A percentile compares a stretch with the other conserved stretches of the same genome.
phyloP scores from a whole-genome alignment of 2,888 invertebrate species.

The Masnerella sp. region DNA sequence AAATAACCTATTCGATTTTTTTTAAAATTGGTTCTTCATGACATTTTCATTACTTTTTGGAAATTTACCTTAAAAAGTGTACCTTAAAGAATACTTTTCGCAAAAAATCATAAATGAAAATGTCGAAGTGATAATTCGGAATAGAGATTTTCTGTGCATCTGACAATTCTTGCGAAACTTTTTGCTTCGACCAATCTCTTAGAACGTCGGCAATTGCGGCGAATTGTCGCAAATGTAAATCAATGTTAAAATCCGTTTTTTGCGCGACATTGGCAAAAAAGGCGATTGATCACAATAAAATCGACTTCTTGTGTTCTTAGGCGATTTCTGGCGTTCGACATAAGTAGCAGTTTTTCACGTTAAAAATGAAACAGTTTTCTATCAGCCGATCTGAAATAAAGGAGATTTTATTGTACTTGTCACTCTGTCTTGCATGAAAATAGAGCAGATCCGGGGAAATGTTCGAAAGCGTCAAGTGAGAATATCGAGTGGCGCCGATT shows the following conservation, averaged over 20 bases:
- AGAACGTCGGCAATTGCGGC: conserved; percentile 8
- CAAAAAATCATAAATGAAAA: not conserved
- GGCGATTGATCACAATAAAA: conserved; percentile 31
- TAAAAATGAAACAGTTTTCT: conserved; percentile 48
- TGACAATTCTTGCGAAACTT: conserved; percentile 1
- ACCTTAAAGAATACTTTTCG: too few species aligned
- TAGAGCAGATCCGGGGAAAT: conserved; percentile 39
- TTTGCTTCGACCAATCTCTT: conserved; percentile 3
- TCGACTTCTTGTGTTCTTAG: conserved; percentile 23
- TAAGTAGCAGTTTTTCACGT: conserved; percentile 35
- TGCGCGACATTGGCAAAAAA: conserved; percentile 9
- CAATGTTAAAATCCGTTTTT: conserved; percentile 19
- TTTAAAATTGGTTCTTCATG: too few species aligned
- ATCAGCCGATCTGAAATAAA: conserved; percentile 40
- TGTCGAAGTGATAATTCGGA: too few species aligned
- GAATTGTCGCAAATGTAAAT: conserved; percentile 30
- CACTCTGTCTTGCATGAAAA: conserved; percentile 49
- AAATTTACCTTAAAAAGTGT: too few species aligned
- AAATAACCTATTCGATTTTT: too few species aligned
- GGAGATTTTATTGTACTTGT: conserved; percentile 53
- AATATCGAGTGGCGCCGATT: conserved; percentile 47
- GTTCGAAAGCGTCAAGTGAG: conserved; percentile 43
- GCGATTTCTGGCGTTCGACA: conserved; percentile 36
- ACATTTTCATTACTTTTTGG: too few species aligned
- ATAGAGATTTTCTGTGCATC: not conserved